phyloP scores from a whole-genome alignment of 2,113 vertebrate genomes.

The Paedocypris sp. region DNA sequence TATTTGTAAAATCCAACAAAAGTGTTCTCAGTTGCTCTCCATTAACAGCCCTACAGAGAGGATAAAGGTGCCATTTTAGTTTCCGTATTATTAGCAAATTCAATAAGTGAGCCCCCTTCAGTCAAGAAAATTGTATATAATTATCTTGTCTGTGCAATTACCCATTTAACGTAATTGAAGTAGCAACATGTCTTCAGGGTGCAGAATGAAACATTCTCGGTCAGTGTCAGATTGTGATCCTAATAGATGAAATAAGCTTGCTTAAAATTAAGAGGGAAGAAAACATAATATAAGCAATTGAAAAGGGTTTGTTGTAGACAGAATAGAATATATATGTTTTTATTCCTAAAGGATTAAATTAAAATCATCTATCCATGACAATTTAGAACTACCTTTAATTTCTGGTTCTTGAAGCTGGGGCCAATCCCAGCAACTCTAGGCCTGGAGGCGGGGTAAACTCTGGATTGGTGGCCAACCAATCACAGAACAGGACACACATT shows the following conservation, averaged over 20 bases:
- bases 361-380: no score
- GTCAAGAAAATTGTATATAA: conserved; percentile 35
- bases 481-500: no score
- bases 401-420: no score
- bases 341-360: no score
- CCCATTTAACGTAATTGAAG: conserved; percentile 35
- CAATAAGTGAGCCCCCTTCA: conserved; percentile 35
- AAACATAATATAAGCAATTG: background rate
- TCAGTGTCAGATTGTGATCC: background rate
- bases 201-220: conserved; percentile 1
- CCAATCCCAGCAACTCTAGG: no score
- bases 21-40: conserved; percentile 8
- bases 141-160: conserved; percentile 37
- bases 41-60: conserved; percentile 11
- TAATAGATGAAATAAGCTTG: background rate
- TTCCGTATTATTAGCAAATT: conserved; percentile 33
- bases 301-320: no score
- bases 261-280: background rate
- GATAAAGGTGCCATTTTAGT: conserved; percentile 7
- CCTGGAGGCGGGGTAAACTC: no score
- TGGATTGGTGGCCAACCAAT: no score
- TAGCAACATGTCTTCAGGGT: conserved; percentile 14
- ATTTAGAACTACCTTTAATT: no score
- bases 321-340: no score
- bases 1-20: background rate